phyloP scores from a whole-genome alignment of 2,888 invertebrate species.

The Stenchaetothrips biformis region DNA sequence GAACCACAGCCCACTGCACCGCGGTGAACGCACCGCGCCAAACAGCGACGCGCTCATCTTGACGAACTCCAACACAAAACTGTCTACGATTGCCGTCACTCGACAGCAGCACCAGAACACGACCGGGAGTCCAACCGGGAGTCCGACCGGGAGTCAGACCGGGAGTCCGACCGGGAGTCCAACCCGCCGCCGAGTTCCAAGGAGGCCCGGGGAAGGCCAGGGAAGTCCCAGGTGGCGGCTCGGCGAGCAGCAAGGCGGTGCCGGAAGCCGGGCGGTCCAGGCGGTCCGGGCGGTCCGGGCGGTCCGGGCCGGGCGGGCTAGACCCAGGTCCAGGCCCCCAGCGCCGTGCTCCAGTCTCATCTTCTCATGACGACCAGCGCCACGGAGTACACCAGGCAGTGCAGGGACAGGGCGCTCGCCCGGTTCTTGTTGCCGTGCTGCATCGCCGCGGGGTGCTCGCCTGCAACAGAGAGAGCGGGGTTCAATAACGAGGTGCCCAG shows the following conservation, averaged over 20 bases:
- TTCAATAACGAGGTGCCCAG: no score
- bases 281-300: no score
- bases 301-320: not conserved
- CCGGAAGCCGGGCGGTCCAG: no score
- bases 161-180: not conserved
- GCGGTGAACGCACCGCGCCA: not conserved
- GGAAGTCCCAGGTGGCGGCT: no score
- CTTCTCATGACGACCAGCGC: conserved; percentile 22
- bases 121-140: not conserved
- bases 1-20: not conserved
- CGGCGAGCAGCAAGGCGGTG: no score
- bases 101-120: not conserved
- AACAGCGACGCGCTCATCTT: not conserved
- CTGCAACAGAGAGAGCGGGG: conserved; percentile 34
- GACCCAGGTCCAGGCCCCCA: not conserved
- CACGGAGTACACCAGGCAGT: conserved; percentile 26
- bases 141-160: not conserved
- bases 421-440: conserved; percentile 44
- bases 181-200: not conserved
- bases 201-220: no score
- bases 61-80: not conserved
- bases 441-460: conserved; percentile 45
- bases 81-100: not conserved
- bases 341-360: conserved; percentile 14
- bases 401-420: conserved; percentile 35